Evolutionary conservation across 2,113 vertebrate genomes (phyloP).

Genomic region (Rhynchomys soricoides): DNA sequence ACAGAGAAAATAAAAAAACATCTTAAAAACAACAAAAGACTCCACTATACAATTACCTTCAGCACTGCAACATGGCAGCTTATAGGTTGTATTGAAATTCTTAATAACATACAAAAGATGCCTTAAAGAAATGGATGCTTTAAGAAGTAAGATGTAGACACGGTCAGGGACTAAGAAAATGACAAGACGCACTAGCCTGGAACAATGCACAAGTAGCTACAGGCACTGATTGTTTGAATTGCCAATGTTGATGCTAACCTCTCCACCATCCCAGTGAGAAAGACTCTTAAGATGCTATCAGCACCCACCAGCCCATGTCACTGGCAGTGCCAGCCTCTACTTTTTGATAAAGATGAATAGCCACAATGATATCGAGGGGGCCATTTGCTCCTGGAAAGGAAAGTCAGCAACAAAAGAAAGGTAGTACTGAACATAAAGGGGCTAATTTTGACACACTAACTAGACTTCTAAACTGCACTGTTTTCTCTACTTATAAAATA

Average conservation of each 20-base stretch:
- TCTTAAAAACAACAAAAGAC: background rate
- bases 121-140: conserved; percentile 2
- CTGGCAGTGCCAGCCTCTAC: background rate
- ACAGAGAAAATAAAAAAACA: background rate
- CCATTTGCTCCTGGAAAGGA: background rate
- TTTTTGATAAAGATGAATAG: conserved; percentile 36
- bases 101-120: conserved; percentile 62
- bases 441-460: conserved; percentile 39
- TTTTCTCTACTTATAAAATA: conserved; percentile 57
- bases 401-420: conserved; percentile 32
- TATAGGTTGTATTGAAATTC: conserved; percentile 38
- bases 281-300: background rate
- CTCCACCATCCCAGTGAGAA: background rate
- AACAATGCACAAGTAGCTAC: background rate
- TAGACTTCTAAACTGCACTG: conserved; percentile 18
- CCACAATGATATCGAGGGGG: background rate
- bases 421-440: background rate
- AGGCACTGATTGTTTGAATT: background rate
- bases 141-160: conserved; percentile 56
- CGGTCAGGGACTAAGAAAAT: conserved; percentile 52
- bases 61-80: conserved; percentile 32
- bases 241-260: conserved; percentile 14
- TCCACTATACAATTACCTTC: conserved; percentile 17
- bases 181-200: conserved; percentile 37
- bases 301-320: background rate